Evolutionary conservation across 2,797 vertebrate genomes (phyloP), one percentile per base, ranked within the genome.

Genomic region (Lepus oiostolus): DNA sequence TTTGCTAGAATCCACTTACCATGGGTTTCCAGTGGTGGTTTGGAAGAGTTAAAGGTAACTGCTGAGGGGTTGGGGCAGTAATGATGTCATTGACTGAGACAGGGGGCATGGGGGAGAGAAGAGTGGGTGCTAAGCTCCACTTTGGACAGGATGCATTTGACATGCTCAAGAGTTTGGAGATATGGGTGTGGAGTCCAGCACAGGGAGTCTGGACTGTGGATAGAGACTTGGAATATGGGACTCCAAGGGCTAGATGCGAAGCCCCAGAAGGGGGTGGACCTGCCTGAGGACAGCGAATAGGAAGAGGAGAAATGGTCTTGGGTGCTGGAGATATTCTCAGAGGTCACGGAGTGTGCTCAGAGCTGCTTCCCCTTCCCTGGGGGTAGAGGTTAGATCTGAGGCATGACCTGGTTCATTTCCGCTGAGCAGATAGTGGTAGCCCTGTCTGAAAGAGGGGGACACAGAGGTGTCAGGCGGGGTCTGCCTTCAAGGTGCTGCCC

Each of bases 341-440:
- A 35, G 50, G 74, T 67, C 62, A 76, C 0, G 4, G n/a, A 19
- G 3, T 1, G 16, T 42, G 42, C 52, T 70, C 19, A 2, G 62
- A 2, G 11, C 1, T 67, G 11, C 47, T 3, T 68, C 35, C 68
- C 26, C 65, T 60, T 8, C n/a, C 1, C 42, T 0, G 0, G 0
- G 14, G n/a, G 65, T 17, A 10, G 50, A 21, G 30, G 65, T 50
- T 10, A 16, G 3, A 65, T 28, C 65, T 77, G 60, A 52, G 38
- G 21, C 60, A 21, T n/a, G 58, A 62, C 11, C 4, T 10, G 10
- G 58, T 93, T 94, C 17, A 24, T 38, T 54, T 80, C 5, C 65
- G 5, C 24, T 12, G 62, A 96, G 47, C 26, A 67, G 79, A 50
- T 5, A n/a, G 2, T 21, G 21, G 72, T 4, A 22, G 7, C 10